phyloP scores from a whole-genome alignment of 2,888 invertebrate species.

The Hypomecis punctinalis region DNA sequence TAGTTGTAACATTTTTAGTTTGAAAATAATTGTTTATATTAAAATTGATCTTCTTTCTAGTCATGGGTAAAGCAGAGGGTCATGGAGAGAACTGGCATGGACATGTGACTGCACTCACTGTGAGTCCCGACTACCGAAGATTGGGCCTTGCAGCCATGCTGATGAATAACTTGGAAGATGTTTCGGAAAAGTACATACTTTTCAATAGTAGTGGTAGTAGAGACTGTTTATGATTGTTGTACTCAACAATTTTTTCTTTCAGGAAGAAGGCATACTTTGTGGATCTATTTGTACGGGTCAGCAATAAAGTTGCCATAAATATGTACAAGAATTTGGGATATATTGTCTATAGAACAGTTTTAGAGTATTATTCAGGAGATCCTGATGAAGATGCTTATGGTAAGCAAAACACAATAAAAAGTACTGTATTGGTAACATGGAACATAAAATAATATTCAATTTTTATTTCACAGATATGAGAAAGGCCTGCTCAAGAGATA shows the following conservation, averaged over 20 bases:
- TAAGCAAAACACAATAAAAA: conserved; percentile 60
- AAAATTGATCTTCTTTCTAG: conserved; percentile 78
- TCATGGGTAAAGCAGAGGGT: conserved; percentile 99
- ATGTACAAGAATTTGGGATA: conserved; percentile 99
- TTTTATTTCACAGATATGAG: conserved; percentile 94
- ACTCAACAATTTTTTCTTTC: conserved; percentile 59
- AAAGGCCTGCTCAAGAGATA: conserved; percentile 97
- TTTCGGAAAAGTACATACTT: conserved; percentile 93
- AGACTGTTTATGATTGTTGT: too few relatives aligned
- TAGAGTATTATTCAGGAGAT: conserved; percentile 99
- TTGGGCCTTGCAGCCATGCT: conserved; percentile 96
- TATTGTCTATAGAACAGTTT: conserved; percentile 96
- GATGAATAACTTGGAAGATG: conserved; percentile 97
- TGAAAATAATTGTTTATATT: neutral
- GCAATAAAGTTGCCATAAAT: conserved; percentile 98
- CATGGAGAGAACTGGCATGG: conserved; percentile 99
- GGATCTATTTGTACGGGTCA: conserved; percentile 98
- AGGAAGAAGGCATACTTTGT: conserved; percentile 99
- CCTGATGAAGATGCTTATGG: conserved; percentile 99
- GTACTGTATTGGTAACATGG: neutral
- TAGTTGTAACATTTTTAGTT: too few relatives aligned
- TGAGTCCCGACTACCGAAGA: conserved; percentile 96
- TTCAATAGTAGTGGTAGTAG: neutral
- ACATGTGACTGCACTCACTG: conserved; percentile 98
- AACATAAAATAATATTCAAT: neutral